Base-by-base conservation (phyloP, 2,797 vertebrate genomes). In the Tarsius wallacei region DNA sequence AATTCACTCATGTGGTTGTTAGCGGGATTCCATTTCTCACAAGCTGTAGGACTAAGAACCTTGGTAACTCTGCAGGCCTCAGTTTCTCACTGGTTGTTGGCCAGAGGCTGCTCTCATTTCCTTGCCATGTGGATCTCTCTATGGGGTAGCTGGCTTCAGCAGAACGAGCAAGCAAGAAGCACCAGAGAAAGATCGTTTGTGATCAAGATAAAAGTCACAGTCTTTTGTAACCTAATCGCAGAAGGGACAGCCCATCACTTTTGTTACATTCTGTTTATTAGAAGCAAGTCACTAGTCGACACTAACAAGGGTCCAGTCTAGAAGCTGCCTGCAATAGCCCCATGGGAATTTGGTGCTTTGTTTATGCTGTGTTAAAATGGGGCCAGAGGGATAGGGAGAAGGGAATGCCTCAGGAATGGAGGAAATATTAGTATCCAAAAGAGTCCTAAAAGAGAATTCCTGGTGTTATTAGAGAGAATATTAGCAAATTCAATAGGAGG, bases 401-500 rank as follows among this genome's bases (percentile, higher is more conserved):
- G 7, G 49, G 7, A 91, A 71, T 71, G 55, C 6, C 19, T 55
- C 70, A 24, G 10, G 21, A 95, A 88, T n/a, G 61, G 59, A 71
- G 59, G 89, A 94, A 93, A 73, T 70, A 78, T 33, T 93, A 87
- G 28, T 61, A 42, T 61, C 74, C 86, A 64, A 77, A 64, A 83
- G 33, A 55, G 42, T 28, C 19, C 55, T 14, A 16, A 77, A 68
- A 84, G 53, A 86, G 80, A 78, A 82, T 68, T 88, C 33, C 53
- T 76, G 66, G 55, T 47, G 21, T 28, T 95, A 1, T 42, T 86
- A 76, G 33, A 90, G 55, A 80, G 26, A 88, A 76, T 71, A 71
- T 36, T 49, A 61, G 24, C 70, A 57, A 94, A 33, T 89, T 59
- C 91, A 88, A 86, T 63, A 94, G 78, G 26, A 91, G 86, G 86